Conservation (phyloP, 1,140 invertebrate genomes). For the Dendroctonus ponderosae region DNA sequence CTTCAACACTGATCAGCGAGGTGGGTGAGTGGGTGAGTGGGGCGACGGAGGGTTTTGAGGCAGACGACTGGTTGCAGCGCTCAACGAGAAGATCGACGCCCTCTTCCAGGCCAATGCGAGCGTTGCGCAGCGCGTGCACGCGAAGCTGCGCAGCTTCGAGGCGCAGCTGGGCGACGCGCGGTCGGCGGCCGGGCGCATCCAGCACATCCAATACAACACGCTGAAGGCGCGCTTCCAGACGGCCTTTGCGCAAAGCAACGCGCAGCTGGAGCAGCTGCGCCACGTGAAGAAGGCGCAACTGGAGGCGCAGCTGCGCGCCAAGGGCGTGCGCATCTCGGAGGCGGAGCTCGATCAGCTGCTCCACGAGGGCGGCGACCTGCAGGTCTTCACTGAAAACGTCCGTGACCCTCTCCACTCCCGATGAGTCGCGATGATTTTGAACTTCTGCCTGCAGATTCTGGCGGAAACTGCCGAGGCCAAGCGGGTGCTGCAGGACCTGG, state of each 20-base stretch:
- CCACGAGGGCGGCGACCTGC: constrained; percentile 38
- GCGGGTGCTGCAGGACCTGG: constrained; percentile 76
- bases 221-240: constrained; percentile 39
- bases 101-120: constrained; percentile 42
- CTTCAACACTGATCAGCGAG: not conserved
- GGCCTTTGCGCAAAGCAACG: constrained; percentile 36
- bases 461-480: constrained; percentile 78
- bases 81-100: constrained; percentile 38
- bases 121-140: constrained; percentile 34
- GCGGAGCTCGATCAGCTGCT: constrained; percentile 38
- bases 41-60: not conserved
- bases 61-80: constrained; percentile 31
- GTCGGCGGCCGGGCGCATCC: constrained; percentile 40
- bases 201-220: constrained; percentile 43
- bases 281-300: constrained; percentile 36
- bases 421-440: constrained; percentile 29
- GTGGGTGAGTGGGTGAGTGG: not conserved
- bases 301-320: constrained; percentile 38
- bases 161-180: constrained; percentile 32
- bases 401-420: constrained; percentile 17
- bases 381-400: constrained; percentile 48
- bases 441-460: constrained; percentile 62
- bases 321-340: constrained; percentile 39
- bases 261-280: constrained; percentile 37
- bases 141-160: constrained; percentile 41